These are phyloP conservation scores for Sphaerophoria taeniata DNA, from an alignment of 2,888 invertebrate genomes.

Conservation along the genomic window DNA sequence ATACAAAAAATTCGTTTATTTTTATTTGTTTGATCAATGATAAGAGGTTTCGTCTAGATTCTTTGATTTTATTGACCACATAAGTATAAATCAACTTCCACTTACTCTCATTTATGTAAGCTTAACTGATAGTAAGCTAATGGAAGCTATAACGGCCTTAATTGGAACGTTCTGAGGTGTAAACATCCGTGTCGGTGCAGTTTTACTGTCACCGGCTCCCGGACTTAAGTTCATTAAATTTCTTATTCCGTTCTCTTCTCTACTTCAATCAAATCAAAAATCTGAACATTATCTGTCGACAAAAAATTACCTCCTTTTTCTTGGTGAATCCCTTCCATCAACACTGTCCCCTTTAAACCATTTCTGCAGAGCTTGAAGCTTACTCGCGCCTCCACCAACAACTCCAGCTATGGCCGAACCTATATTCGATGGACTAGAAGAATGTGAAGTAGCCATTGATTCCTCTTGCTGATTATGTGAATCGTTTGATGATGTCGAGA, in stretches of 20 bases:
- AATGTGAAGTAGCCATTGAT: conserved; percentile 70
- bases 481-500: conserved; percentile 71
- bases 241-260: too few species aligned
- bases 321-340: conserved; percentile 76
- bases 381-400: conserved; percentile 82
- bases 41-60: background rate
- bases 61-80: background rate
- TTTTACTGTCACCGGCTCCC: too few species aligned
- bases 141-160: too few species aligned
- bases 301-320: conserved; percentile 68
- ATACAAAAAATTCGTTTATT: background rate
- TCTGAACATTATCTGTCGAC: too few species aligned
- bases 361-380: conserved; percentile 82
- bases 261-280: too few species aligned
- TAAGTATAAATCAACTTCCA: too few species aligned
- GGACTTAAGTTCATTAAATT: too few species aligned
- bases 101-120: too few species aligned
- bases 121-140: too few species aligned
- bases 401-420: conserved; percentile 83
- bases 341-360: conserved; percentile 82
- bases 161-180: too few species aligned
- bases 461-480: conserved; percentile 69
- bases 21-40: conserved; percentile 2
- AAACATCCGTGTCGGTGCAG: too few species aligned
- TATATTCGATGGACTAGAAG: conserved; percentile 79